A percentile compares a stretch with the other conserved stretches of the same genome.
Evolutionary conservation across 2,888 invertebrate species (phyloP).

Genomic region (Matsumyia berberina): DNA sequence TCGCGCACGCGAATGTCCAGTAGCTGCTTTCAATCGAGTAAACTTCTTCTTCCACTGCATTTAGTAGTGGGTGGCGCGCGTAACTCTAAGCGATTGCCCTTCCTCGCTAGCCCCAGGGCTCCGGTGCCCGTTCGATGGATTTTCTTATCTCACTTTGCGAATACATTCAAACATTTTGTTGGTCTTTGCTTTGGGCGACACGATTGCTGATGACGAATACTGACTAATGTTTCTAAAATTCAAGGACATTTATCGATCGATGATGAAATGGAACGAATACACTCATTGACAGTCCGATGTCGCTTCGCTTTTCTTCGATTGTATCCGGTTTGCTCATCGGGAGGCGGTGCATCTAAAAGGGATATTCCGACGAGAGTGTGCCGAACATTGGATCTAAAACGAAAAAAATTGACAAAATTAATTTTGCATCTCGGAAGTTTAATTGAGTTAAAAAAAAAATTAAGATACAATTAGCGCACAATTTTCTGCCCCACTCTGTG

Average conservation of each 20-base stretch:
- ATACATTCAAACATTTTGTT: constrained; percentile 70
- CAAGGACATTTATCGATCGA: constrained; percentile 49
- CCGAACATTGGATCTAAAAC: constrained; percentile 49
- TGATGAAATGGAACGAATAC: constrained; percentile 23
- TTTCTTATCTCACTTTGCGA: constrained; percentile 56
- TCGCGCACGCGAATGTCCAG: constrained; percentile 91
- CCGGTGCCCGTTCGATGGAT: constrained; percentile 63
- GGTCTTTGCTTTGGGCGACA: background rate
- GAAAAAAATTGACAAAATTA: background rate
- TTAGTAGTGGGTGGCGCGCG: constrained; percentile 82
- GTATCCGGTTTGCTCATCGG: constrained; percentile 20
- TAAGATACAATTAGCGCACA: background rate
- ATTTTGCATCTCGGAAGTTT: background rate
- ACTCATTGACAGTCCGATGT: constrained; percentile 28
- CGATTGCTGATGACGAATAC: constrained; percentile 23
- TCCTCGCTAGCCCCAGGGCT: constrained; percentile 76
- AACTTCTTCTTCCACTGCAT: constrained; percentile 95
- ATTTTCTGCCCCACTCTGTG: background rate
- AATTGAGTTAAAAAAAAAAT: background rate
- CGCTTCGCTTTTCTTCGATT: constrained; percentile 38
- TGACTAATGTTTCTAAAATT: constrained; percentile 34
- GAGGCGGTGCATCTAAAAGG: constrained; percentile 25
- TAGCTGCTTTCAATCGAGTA: constrained; percentile 91
- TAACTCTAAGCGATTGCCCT: constrained; percentile 79
- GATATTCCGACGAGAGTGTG: constrained; percentile 43